Base-by-base conservation (phyloP, 1,140 invertebrate species). In the Drosophila funebris region DNA sequence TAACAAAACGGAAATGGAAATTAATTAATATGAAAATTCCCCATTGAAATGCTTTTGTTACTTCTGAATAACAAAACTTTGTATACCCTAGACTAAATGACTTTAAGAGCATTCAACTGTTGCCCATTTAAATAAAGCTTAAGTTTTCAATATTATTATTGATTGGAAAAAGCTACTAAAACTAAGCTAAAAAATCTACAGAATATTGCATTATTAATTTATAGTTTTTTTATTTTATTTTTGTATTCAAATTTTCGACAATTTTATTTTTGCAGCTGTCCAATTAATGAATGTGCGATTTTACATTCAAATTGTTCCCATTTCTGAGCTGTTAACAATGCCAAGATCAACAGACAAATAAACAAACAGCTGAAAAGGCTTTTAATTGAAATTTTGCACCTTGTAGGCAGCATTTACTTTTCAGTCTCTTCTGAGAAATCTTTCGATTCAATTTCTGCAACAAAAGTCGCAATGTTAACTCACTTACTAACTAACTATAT, bases 1-100 rank as follows among this genome's bases (percentile, higher is more conserved):
- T 87, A 88, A 87, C 83, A 70, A 87, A 88, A 76, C 78, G 82
- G 78, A 87, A 87, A 87, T 83, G 82, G 83, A 87, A 87, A 87
- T 87, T 87, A 87, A 87, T 87, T 87, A 87, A 87, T 88, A 87
- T 62, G 52, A 73, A 68, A 56, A 63, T 43, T 46, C 56, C 20
- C 27, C 44, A 24, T 14, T 14, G 66, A 44, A 50, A 56, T 79
- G 50, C 27, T 83, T 82, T 63, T 8, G 33, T 29, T 24, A 39
- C 20, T 14, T 8, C 3, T n/a, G 56, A 27, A 27, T 27, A 53
- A 50, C 41, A 33, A 43, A 60, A 48, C 2, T 7, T 29, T 4
- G 16, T 22, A 73, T 64, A 46, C 56, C 29, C 60, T 53, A 5
- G 5, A 27, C 43, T 13, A n/a, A 14, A 24, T 37, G 11, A 41